Base-by-base conservation (phyloP, 2,888 invertebrate genomes). In the Horisme vitalbata region DNA sequence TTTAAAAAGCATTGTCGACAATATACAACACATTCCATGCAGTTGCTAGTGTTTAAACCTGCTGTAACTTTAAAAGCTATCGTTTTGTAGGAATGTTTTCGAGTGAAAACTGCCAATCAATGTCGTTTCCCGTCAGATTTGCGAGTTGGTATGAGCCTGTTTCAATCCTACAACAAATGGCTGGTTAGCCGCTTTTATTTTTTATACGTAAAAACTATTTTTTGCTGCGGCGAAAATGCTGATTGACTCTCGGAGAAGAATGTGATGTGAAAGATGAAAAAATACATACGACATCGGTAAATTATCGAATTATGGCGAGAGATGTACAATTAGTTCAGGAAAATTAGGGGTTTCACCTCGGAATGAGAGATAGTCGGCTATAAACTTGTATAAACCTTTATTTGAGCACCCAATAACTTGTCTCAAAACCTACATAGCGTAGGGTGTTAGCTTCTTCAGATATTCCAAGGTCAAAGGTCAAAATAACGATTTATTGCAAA, bases 1-100 rank as follows among this genome's bases (percentile, higher is more conserved):
- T 50, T 54, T 31, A 45, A 33, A 45, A 31, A 46, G 38, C 15
- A 41, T 36, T 26, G 26, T 41, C 23, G 6, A 35, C 30, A 18
- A 24, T 12, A 31, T 11, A 24, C 23, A 15, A 2, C 8, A 12
- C 4, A 26, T 12, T 1, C 12, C 13, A 13, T 13, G 7, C 8
- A 4, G 11, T n/a, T 2, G 6, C n/a, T 2, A 12, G 5, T 10
- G 27, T 6, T 10, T 11, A 28, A 13, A 28, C 9, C 3, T 13
- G 13, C n/a, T 18, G 10, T 18, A 10, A 26, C 11, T 23, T 14
- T 24, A 10, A 9, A 24, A 24, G 10, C 13, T 35, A 10, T 30
- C 4, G 23, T 21, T 28, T 24, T 18, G 7, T 26, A 26, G 20
- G 8, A 44, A 32, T 23, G 24, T 32, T 37, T 44, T 20, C 24